phyloP scores from a whole-genome alignment of 2,888 invertebrate species.

The Melieria picta region DNA sequence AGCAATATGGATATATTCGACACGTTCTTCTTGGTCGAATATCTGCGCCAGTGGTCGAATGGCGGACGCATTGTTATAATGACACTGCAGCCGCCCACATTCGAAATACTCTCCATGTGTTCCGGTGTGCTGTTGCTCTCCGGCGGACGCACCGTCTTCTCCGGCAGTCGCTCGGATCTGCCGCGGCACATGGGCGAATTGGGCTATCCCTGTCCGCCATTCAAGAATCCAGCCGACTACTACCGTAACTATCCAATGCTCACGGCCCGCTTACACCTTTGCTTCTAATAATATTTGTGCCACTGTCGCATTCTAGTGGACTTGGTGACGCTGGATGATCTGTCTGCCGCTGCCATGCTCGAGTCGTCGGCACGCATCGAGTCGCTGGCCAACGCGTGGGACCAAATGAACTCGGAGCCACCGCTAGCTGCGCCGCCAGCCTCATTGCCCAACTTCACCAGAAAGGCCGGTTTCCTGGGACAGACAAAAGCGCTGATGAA shows the following conservation, averaged over 20 bases:
- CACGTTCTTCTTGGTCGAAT: slow-evolving; percentile 94
- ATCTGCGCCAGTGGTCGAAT: slow-evolving; percentile 85
- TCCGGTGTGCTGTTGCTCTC: slow-evolving; percentile 80
- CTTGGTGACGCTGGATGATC: slow-evolving; percentile 90
- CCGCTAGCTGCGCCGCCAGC: slow-evolving; percentile 78
- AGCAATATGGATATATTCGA: slow-evolving; percentile 85
- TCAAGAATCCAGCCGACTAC: slow-evolving; percentile 96
- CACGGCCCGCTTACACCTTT: too few species aligned
- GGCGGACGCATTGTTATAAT: slow-evolving; percentile 85
- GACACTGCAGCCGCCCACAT: slow-evolving; percentile 93
- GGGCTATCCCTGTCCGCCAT: slow-evolving; percentile 95
- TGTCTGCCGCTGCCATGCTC: slow-evolving; percentile 93
- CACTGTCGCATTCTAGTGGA: slow-evolving; percentile 74
- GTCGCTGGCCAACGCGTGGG: slow-evolving; percentile 81
- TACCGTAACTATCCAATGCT: slow-evolving; percentile 75
- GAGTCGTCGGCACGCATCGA: slow-evolving; percentile 95
- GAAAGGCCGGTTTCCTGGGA: slow-evolving; percentile 73
- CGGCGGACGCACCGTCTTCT: slow-evolving; percentile 91
- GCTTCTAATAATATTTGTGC: background rate
- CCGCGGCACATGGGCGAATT: slow-evolving; percentile 89
- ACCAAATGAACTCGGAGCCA: slow-evolving; percentile 67
- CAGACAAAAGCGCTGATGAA: slow-evolving; percentile 77
- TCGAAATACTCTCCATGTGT: slow-evolving; percentile 93
- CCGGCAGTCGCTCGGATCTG: slow-evolving; percentile 89
- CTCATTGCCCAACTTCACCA: slow-evolving; percentile 74